Evolutionary conservation across 2,113 vertebrate species (phyloP), one percentile per base, ranked within the genome.

Genomic region (Oreochromis aureus): DNA sequence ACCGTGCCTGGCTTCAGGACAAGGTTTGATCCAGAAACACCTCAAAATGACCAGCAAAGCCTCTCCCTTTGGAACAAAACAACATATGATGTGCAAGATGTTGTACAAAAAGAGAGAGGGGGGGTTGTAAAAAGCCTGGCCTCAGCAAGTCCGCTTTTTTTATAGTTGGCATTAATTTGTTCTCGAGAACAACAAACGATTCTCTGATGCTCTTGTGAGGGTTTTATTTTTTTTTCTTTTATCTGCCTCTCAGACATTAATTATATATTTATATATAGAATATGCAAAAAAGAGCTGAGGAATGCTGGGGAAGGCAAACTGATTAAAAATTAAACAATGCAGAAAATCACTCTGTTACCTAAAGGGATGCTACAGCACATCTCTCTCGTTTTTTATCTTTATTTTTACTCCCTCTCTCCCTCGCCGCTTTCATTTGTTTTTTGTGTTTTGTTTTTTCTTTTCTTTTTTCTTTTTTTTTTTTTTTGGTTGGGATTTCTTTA

Each of bases 291-390:
- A 90, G 93, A 93, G 91, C 87, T 32, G 93, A 92, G 92, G 94
- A 95, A 94, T 95, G 94, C 95, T 94, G 92, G 83, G 83, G 92
- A 93, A 96, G 94, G 95, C 95, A 95, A 94, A 95, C 89, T 96
- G 96, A 97, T 97, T 96, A 97, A 97, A 97, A 96, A 96, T 96
- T 96, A 96, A 97, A 97, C 96, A 96, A 96, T 96, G 96, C 96
- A 96, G 95, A 97, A 96, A 94, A 96, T 95, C 94, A 91, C 93
- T 96, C 94, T 94, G 94, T 96, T 96, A 96, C 96, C 96, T 97
- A 95, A 96, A 96, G 96, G 96, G 94, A 96, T 96, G 93, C 93
- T 95, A 87, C 91, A 92, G 89, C 69, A 91, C 86, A 92, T 91
- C 79, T 84, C 78, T 87, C 73, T 73, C 13, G 69, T 92, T 93